Conservation (phyloP, 2,797 vertebrate genomes). For the Danio choprae region DNA sequence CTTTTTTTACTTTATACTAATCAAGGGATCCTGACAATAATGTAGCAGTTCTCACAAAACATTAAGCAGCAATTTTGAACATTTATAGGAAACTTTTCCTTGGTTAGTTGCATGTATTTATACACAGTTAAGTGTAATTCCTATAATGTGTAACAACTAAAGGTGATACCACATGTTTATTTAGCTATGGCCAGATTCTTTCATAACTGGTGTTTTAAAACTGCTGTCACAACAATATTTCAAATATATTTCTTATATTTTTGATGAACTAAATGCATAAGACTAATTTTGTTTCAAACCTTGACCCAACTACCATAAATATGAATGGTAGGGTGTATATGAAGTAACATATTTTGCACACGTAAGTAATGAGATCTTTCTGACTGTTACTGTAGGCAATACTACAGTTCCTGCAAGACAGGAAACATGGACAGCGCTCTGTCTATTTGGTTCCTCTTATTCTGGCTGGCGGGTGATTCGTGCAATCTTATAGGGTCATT, state of each 20-base stretch:
- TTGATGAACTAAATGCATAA: neutral
- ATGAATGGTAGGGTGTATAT: neutral
- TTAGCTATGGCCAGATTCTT: too few relatives aligned
- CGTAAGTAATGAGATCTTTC: neutral
- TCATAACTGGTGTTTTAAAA: too few relatives aligned
- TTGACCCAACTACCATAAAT: too few relatives aligned
- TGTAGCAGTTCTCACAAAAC: neutral
- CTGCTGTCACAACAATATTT: too few relatives aligned
- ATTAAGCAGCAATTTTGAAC: neutral
- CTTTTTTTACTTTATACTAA: neutral
- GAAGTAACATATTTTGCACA: neutral
- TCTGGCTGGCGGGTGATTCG: conserved; percentile 92
- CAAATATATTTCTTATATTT: neutral
- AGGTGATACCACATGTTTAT: too few relatives aligned
- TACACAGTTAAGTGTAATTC: too few relatives aligned
- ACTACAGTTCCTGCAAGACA: conserved; percentile 86
- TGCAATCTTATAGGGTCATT: conserved; percentile 94
- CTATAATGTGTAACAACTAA: too few relatives aligned
- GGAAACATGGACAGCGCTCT: conserved; percentile 94
- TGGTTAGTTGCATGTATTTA: too few relatives aligned
- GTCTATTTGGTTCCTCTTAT: conserved; percentile 93
- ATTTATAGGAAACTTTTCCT: too few relatives aligned
- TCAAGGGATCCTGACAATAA: neutral
- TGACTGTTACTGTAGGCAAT: conserved; percentile 80
- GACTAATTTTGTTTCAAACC: neutral